phyloP scores from a whole-genome alignment of 2,797 vertebrate species.

The Bradypodion ventrale region DNA sequence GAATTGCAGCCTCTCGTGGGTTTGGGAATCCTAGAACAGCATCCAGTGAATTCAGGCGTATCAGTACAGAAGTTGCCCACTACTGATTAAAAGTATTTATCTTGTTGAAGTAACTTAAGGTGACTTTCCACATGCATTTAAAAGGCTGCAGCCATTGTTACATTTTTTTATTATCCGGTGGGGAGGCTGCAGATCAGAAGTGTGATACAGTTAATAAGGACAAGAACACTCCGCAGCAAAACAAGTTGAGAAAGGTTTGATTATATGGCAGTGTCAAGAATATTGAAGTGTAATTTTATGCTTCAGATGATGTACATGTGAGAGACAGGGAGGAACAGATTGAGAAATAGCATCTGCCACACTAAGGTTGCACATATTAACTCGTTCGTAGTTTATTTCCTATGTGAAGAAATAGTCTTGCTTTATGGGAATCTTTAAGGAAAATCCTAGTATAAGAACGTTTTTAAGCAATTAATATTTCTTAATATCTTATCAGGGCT shows the following conservation, averaged over 20 bases:
- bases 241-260: background rate
- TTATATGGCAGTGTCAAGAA: background rate
- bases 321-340: background rate
- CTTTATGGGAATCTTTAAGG: background rate
- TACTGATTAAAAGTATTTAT: background rate
- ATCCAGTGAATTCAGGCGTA: too few relatives aligned
- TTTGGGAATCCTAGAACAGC: background rate
- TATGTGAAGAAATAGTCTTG: background rate
- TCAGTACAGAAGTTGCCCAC: background rate
- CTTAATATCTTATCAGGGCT: background rate
- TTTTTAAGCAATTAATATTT: background rate
- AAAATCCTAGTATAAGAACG: background rate
- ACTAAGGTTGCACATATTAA: background rate
- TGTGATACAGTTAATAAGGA: background rate
- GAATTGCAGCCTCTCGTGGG: background rate
- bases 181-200: background rate
- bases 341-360: background rate
- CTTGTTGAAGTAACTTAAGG: background rate
- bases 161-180: background rate
- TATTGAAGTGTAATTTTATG: background rate
- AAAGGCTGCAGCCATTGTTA: background rate
- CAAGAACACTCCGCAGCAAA: background rate
- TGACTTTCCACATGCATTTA: background rate
- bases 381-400: background rate
- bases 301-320: background rate